These are phyloP conservation scores for Drosophila simulans DNA, from an alignment of 1,140 invertebrate genomes.

Conservation along the genomic window DNA sequence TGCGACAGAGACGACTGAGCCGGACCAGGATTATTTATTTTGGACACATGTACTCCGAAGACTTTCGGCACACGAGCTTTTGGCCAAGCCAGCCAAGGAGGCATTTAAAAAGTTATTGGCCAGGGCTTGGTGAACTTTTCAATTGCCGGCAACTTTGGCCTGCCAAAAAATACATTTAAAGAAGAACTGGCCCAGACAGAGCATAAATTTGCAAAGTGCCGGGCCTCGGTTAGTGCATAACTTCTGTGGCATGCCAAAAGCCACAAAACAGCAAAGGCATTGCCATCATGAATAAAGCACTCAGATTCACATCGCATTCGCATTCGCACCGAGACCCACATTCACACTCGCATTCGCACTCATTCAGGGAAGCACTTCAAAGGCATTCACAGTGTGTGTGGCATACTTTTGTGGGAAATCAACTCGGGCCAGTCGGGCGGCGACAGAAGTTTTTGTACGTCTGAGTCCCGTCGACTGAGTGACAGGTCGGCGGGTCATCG, in stretches of 20 bases:
- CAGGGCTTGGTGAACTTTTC: conserved; percentile 63
- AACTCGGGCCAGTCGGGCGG: conserved; percentile 35
- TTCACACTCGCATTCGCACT: conserved; percentile 7
- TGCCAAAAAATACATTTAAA: conserved; percentile 63
- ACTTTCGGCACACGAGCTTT: conserved; percentile 22
- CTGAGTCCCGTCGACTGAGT: conserved; percentile 45
- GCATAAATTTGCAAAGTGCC: conserved; percentile 78
- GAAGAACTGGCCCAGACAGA: conserved; percentile 32
- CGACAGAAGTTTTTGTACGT: conserved; percentile 58
- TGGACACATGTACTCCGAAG: conserved; percentile 75
- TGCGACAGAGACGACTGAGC: conserved; percentile 27
- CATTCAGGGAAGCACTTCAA: conserved; percentile 57
- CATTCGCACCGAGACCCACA: conserved; percentile 15
- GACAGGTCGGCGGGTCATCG: conserved; percentile 54
- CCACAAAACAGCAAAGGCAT: conserved; percentile 76
- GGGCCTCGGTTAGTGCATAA: conserved; percentile 73
- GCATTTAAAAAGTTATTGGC: conserved; percentile 80
- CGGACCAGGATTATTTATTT: conserved; percentile 71
- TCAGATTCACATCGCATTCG: conserved; percentile 34
- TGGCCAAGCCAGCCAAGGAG: conserved; percentile 27
- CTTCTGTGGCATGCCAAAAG: conserved; percentile 79
- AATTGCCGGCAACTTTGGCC: conserved; percentile 56
- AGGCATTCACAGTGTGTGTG: conserved; percentile 69
- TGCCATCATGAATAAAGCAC: conserved; percentile 67
- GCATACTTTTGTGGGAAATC: conserved; percentile 67